Conservation (phyloP, 2,113 vertebrate genomes). For the Collichthys lucidus region DNA sequence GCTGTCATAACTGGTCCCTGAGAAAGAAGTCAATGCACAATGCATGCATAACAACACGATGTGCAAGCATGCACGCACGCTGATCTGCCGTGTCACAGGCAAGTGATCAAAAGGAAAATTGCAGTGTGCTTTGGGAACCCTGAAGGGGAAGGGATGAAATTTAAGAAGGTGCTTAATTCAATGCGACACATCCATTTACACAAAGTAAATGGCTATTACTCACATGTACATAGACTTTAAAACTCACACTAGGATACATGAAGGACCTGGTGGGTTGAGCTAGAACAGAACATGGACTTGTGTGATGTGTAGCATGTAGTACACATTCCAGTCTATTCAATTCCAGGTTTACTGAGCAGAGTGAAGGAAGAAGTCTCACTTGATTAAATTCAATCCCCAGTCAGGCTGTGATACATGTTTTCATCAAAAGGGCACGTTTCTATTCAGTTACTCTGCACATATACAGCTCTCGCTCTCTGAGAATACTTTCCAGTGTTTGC, state of each 20-base stretch:
- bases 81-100: constrained; percentile 54
- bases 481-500: constrained; percentile 32
- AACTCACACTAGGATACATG: constrained; percentile 36
- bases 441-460: constrained; percentile 57
- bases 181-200: constrained; percentile 71
- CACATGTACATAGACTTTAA: constrained; percentile 56
- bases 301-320: constrained; percentile 41
- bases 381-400: constrained; percentile 57
- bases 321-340: constrained; percentile 47
- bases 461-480: constrained; percentile 31
- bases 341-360: constrained; percentile 31
- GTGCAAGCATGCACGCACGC: background rate
- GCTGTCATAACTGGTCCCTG: constrained; percentile 32
- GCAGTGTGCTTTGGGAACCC: constrained; percentile 56
- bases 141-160: constrained; percentile 62
- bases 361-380: constrained; percentile 37
- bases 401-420: constrained; percentile 54
- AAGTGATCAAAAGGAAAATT: constrained; percentile 68
- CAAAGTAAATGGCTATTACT: constrained; percentile 72
- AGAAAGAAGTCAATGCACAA: constrained; percentile 20
- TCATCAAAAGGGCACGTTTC: constrained; percentile 56
- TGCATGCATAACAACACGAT: background rate
- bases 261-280: constrained; percentile 24
- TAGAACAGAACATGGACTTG: constrained; percentile 40
- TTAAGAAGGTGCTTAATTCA: constrained; percentile 72